Evolutionary conservation across 2,888 invertebrate species (phyloP), one percentile per base, ranked within the genome.

Genomic region (Rhagonycha lutea): DNA sequence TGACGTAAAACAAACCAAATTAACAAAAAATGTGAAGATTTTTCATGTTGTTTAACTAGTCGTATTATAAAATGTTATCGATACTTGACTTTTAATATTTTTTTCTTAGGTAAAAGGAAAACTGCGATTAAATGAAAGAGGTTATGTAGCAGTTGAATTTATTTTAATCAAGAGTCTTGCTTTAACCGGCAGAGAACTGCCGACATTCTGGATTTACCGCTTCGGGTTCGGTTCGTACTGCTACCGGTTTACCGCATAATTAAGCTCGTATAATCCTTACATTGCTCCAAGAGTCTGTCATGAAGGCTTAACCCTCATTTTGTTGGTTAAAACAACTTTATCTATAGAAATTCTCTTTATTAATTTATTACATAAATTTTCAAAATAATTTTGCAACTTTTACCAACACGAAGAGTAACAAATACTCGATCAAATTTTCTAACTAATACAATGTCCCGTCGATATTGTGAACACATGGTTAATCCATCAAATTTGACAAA

Each of bases 241-340:
- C 77, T 77, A 73, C 77, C 72, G 77, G 83, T 83, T 84, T 81
- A 79, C 83, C 83, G 80, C 84, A 83, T 84, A 85, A 85, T 85
- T 84, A 85, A 84, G 83, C 83, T 81, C 80, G 81, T 82, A 82
- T 84, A 84, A 84, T 84, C 84, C 84, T 82, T 80, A 81, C 81
- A 82, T 81, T 81, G 80, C 80, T 81, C 82, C 79, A 80, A 79
- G 81, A 82, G 83, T 81, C 82, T 83, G 83, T 83, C 84, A 83
- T 81, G 83, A 81, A 80, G 81, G 82, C 83, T 84, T 83, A 84
- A 83, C 84, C 82, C 82, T 83, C 83, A 82, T 83, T 81, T 83
- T 81, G 81, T 78, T 79, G 77, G 75, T 69, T 69, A 70, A 70
- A 74, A 70, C 74, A 80, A 77, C 75, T 79, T 78, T 78, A 79